Evolutionary conservation across 2,797 vertebrate species (phyloP), one percentile per base, ranked within the genome.

Genomic region (Adelosebastes latens): DNA sequence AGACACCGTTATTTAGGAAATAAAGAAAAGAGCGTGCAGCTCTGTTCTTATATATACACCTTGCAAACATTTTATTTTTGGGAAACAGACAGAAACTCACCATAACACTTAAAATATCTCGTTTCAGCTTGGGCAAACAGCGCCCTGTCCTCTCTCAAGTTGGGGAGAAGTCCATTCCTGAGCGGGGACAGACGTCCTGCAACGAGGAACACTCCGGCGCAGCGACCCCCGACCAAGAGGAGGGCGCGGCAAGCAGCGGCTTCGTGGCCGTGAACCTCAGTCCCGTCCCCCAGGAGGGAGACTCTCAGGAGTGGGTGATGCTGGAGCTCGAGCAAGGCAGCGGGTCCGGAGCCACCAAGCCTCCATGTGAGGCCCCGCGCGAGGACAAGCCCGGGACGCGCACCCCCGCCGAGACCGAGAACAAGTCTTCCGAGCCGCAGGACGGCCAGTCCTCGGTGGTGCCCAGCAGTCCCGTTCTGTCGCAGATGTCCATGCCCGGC

Each of bases 271-370:
- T 99, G 56, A 98, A 98, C 89, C 93, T 98, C 89, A 98, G 96
- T 87, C 98, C 97, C 31, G 96, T 96, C 64, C 97, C 96, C 72
- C 98, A 97, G 79, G 97, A 98, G 63, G 94, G 96, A 61, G 97
- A 98, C 94, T 98, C 97, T 75, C 98, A 97, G 91, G 98, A 99
- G 87, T 99, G 98, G 98, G 97, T 99, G 86, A 96, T 99, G 94
- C 96, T 99, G 89, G 98, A 99, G 90, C 95, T 98, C 34, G 98
- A 99, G 81, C 96, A 95, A 49, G 97, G 96, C 87, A 96, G 94
- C 66, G 95, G 86, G 13, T 97, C 96, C 34, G 97, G 95, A 86
- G 96, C 96, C 80, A 94, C 96, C 75, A 98, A 96, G 77, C 92
- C 93, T 58, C 27, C 83, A 20, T 24, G 36, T 4, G 92, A 92